Percentiles rank a stretch among this genome's conserved stretches.
Conservation (phyloP, 2,797 vertebrate species). For the Aeoliscus strigatus region DNA sequence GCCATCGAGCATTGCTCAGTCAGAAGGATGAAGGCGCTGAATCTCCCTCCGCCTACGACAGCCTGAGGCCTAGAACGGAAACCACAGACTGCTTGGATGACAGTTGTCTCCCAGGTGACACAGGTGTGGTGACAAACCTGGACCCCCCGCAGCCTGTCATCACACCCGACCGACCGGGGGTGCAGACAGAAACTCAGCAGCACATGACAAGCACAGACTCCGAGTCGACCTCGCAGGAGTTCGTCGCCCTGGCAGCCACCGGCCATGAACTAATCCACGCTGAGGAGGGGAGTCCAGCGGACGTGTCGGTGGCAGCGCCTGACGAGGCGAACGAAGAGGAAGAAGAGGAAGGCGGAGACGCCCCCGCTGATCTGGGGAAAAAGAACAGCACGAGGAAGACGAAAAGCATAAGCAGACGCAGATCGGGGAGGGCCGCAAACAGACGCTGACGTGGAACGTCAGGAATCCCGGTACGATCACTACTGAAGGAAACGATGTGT, state of each 20-base stretch:
- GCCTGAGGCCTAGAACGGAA: slow-evolving; percentile 14
- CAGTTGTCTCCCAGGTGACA: slow-evolving; percentile 7
- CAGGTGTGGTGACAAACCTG: neutral
- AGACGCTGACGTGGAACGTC: slow-evolving; percentile 52
- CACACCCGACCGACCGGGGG: slow-evolving; percentile 13
- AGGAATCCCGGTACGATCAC: slow-evolving; percentile 7
- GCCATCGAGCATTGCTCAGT: slow-evolving; percentile 48
- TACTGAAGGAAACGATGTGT: slow-evolving; percentile 13
- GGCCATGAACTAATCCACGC: slow-evolving; percentile 11
- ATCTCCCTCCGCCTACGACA: slow-evolving; percentile 16
- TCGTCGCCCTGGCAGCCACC: slow-evolving; percentile 9
- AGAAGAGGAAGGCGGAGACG: slow-evolving; percentile 18
- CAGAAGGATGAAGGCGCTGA: slow-evolving; percentile 40
- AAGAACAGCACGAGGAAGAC: slow-evolving; percentile 44
- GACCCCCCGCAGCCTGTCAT: slow-evolving; percentile 21
- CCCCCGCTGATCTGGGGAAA: slow-evolving; percentile 30
- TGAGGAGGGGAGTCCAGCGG: slow-evolving; percentile 5
- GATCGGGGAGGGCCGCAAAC: slow-evolving; percentile 59
- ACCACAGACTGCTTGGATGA: slow-evolving; percentile 26
- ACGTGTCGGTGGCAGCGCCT: slow-evolving; percentile 3
- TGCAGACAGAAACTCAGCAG: slow-evolving; percentile 22
- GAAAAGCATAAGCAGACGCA: slow-evolving; percentile 55
- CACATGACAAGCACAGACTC: slow-evolving; percentile 13
- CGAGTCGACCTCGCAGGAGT: slow-evolving; percentile 16
- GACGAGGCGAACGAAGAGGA: slow-evolving; percentile 40